These are phyloP conservation scores for Ameiurus melas DNA, from an alignment of 2,113 vertebrate species.

Conservation along the genomic window DNA sequence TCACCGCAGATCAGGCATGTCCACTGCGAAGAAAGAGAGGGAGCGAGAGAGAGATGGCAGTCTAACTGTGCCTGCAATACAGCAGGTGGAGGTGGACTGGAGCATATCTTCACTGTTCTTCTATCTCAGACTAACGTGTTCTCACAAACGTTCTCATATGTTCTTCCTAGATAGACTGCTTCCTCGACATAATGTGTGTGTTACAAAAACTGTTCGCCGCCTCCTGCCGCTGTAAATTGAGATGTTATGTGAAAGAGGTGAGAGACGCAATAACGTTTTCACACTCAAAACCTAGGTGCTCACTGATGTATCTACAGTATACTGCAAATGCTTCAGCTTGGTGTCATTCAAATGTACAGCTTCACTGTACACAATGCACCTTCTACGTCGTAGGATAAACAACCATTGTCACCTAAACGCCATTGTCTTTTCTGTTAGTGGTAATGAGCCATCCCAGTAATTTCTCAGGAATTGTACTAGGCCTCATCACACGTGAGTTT, in stretches of 20 bases:
- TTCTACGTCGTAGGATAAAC: background rate
- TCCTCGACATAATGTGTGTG: background rate
- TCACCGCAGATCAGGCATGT: conserved; percentile 31
- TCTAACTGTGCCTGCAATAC: background rate
- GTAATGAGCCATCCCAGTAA: background rate
- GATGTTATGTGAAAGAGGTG: background rate
- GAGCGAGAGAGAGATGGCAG: conserved; percentile 22
- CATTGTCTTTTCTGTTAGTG: background rate
- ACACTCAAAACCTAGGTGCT: background rate
- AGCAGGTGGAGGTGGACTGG: conserved; percentile 24
- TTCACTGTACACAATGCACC: background rate
- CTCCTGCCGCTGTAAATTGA: background rate
- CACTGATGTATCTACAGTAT: background rate
- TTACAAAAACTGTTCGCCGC: background rate
- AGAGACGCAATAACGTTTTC: background rate
- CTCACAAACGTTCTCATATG: background rate
- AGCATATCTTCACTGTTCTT: background rate
- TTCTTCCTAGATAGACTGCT: background rate
- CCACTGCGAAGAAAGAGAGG: conserved; percentile 23
- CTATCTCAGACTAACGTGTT: background rate
- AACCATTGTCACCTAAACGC: background rate
- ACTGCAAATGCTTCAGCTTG: background rate
- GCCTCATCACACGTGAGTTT: background rate
- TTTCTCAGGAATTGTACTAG: background rate
- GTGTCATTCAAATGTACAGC: background rate